Base-by-base conservation (phyloP, 30 jellyfish, hydroid and myxozoan species). In the Aurelia sp. region DNA sequence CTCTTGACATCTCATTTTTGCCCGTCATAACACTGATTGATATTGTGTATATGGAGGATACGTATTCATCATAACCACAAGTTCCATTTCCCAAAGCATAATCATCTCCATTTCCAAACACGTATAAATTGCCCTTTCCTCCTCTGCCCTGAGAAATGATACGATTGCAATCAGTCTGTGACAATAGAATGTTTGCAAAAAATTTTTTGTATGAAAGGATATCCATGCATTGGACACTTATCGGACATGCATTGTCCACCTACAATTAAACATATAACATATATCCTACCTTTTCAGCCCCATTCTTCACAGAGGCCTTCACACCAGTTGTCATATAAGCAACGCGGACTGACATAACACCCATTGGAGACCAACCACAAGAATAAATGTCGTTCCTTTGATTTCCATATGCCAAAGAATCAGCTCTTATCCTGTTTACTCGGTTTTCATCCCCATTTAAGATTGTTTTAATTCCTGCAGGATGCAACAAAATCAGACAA, bases 361-460 rank as follows among this genome's bases (percentile, higher is more conserved):
- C 78, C 18, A 35, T 57, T 21, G 86, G 76, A 6, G 80, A 80
- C 92, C 92, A 82, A 48, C 87, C 63, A 41, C 92, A 82, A 33
- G 82, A 50, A 18, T 62, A 82, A 15, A 82, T 82, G 65, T 82
- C 92, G 15, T 33, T 52, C 44, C 16, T 18, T 21, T 82, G 41
- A 18, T 68, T 66, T 18, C 57, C 47, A 55, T 8, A 58, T 21
- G 65, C 31, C 18, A 82, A 55, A 10, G 92, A 53, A 8, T 8
- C 76, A n/a, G 69, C 69, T n/a, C 13, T 2, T 13, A n/a, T 21
- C n/a, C n/a, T n/a, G n/a, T n/a, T n/a, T n/a, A n/a, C n/a, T n/a
- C n/a, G n/a, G n/a, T n/a, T n/a, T n/a, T n/a, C n/a, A n/a, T n/a
- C n/a, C n/a, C n/a, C n/a, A n/a, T n/a, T n/a, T n/a, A n/a, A n/a